phyloP scores from a whole-genome alignment of 2,113 vertebrate species.

The Lepus timidus region DNA sequence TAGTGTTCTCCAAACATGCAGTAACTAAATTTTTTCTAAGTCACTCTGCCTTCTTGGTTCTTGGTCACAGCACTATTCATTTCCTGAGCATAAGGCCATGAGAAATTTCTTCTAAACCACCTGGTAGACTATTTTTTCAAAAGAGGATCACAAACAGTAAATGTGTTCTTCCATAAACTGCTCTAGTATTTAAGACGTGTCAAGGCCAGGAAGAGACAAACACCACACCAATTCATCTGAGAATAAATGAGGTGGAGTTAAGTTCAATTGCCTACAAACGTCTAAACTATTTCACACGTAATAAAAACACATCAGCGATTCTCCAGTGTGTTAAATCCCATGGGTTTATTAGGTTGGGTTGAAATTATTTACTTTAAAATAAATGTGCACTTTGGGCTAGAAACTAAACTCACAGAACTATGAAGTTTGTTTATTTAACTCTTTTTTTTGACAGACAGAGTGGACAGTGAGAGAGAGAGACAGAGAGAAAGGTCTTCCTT shows the following conservation, averaged over 20 bases:
- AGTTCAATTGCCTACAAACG: slow-evolving; percentile 62
- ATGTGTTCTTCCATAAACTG: neutral
- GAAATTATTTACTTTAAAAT: slow-evolving; percentile 60
- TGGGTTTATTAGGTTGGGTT: slow-evolving; percentile 52
- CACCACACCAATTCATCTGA: slow-evolving; percentile 32
- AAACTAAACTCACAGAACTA: neutral
- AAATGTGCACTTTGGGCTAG: neutral
- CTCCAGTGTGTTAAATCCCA: slow-evolving; percentile 40
- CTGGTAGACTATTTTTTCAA: slow-evolving; percentile 36
- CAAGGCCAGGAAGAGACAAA: slow-evolving; percentile 44
- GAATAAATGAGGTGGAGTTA: slow-evolving; percentile 57
- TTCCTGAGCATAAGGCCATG: slow-evolving; percentile 16
- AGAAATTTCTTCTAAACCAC: slow-evolving; percentile 49
- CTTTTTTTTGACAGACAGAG: neutral
- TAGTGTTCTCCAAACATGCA: neutral
- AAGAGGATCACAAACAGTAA: slow-evolving; percentile 33
- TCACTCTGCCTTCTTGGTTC: neutral
- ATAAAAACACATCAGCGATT: slow-evolving; percentile 60
- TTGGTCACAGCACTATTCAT: slow-evolving; percentile 21
- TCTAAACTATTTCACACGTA: slow-evolving; percentile 61
- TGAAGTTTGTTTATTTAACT: neutral
- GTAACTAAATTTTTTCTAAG: slow-evolving; percentile 47
- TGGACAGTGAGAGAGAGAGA: too few species aligned
- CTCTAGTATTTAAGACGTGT: slow-evolving; percentile 13
- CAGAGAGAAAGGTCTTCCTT: too few species aligned